Conservation (phyloP, 2,888 invertebrate genomes). For the Trissolcus brochymenae region DNA sequence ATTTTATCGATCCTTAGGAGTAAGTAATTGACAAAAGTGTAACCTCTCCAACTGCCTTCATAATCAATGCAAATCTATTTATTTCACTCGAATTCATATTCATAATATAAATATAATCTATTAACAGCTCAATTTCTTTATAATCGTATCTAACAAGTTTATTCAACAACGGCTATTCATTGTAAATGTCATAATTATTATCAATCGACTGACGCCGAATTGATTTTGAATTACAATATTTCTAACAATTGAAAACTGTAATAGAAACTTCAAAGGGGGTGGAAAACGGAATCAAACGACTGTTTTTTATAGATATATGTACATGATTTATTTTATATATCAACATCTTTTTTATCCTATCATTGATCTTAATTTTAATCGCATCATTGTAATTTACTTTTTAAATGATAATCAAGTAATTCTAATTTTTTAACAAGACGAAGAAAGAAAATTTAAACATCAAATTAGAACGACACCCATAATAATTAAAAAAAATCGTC, state of each 20-base stretch:
- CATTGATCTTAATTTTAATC: conserved; percentile 66
- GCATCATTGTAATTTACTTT: conserved; percentile 67
- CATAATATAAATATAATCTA: no score
- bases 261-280: background rate
- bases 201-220: background rate
- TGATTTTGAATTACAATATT: background rate
- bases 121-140: no score
- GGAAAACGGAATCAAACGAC: background rate
- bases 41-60: no score
- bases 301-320: conserved; percentile 67
- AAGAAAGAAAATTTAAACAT: conserved; percentile 30
- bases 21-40: no score
- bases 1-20: no score
- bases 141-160: no score
- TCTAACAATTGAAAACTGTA: background rate
- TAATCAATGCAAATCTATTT: no score
- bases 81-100: no score
- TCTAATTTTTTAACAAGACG: conserved; percentile 50
- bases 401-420: conserved; percentile 68
- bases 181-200: no score
- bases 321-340: conserved; percentile 76
- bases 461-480: background rate
- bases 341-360: conserved; percentile 70
- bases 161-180: no score
- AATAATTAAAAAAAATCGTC: background rate